phyloP scores from a whole-genome alignment of 2,113 vertebrate genomes.

The Zapus hudsonius region DNA sequence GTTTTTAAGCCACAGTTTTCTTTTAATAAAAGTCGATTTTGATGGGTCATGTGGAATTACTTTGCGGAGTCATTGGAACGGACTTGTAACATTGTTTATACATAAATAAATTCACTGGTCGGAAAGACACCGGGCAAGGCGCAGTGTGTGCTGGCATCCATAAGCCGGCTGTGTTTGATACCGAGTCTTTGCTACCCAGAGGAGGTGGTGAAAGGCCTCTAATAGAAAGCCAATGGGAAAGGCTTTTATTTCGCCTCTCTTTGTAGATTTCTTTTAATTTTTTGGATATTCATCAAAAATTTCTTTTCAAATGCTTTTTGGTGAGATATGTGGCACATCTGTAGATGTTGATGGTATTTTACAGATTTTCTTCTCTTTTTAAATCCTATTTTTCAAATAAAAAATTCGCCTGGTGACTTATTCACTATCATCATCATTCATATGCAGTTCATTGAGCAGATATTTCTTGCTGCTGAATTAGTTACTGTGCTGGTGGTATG shows the following conservation, averaged over 20 bases:
- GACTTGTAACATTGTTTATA: conserved; percentile 68
- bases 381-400: conserved; percentile 20
- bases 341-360: not conserved
- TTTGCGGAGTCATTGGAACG: conserved; percentile 49
- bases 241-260: not conserved
- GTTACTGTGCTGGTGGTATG: not conserved
- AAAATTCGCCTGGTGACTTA: not conserved
- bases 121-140: conserved; percentile 20
- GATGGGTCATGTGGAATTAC: conserved; percentile 74
- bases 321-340: not conserved
- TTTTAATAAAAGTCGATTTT: conserved; percentile 71
- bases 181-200: not conserved
- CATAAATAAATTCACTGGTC: conserved; percentile 53
- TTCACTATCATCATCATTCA: not conserved
- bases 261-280: conserved; percentile 43
- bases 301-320: conserved; percentile 46
- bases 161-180: conserved; percentile 22
- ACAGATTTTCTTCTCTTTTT: not conserved
- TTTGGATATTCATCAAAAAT: conserved; percentile 9
- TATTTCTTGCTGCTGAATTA: not conserved
- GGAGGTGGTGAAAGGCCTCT: conserved; percentile 23
- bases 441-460: not conserved
- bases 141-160: conserved; percentile 42
- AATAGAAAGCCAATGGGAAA: conserved; percentile 63
- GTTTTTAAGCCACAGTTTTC: conserved; percentile 62